Conservation (phyloP, 2,797 vertebrate species). For the Notolepis coatsorum region DNA sequence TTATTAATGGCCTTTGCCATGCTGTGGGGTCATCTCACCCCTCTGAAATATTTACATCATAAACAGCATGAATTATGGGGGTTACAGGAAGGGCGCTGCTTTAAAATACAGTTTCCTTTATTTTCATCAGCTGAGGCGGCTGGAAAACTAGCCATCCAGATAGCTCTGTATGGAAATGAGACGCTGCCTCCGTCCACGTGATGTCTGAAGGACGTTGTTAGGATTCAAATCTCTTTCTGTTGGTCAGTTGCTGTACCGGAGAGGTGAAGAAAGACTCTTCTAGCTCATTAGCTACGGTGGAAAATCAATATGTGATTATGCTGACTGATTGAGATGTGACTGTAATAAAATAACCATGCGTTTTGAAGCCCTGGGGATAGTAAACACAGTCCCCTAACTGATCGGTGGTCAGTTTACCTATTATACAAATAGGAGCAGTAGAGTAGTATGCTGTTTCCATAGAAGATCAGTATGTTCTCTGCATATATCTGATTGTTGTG, state of each 20-base stretch:
- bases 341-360: constrained; percentile 19
- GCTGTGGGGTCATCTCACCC: constrained; percentile 75
- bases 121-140: constrained; percentile 60
- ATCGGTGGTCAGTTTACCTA: too few species aligned
- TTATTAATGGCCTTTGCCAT: constrained; percentile 79
- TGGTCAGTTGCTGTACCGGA: constrained; percentile 34
- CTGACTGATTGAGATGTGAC: constrained; percentile 36
- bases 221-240: constrained; percentile 45
- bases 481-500: too few species aligned
- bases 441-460: too few species aligned
- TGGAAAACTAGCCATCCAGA: constrained; percentile 48
- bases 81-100: constrained; percentile 68
- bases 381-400: too few species aligned
- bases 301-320: constrained; percentile 47
- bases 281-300: constrained; percentile 58
- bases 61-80: constrained; percentile 80
- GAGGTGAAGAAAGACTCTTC: constrained; percentile 40
- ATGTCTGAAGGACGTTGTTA: constrained; percentile 63
- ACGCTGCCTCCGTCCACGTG: constrained; percentile 37
- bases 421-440: too few species aligned
- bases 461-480: too few species aligned
- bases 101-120: constrained; percentile 69
- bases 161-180: constrained; percentile 59
- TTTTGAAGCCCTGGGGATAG: constrained; percentile 13
- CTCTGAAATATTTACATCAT: constrained; percentile 78